phyloP scores from a whole-genome alignment of 2,113 vertebrate species.

The Catharus fuscescens region DNA sequence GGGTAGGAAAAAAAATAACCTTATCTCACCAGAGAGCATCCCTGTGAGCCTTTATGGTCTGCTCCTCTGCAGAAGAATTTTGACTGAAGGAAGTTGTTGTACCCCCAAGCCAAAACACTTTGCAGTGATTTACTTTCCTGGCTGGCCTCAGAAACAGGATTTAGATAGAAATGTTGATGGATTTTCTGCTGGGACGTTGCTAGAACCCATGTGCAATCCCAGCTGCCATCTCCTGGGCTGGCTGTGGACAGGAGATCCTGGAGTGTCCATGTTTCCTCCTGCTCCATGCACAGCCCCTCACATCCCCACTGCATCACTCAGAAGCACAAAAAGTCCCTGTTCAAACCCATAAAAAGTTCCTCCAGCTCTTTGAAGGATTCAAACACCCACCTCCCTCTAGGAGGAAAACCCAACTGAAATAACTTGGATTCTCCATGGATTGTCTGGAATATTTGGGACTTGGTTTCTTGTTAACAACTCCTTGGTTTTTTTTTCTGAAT shows the following conservation, averaged over 20 bases:
- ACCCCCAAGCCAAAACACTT: neutral
- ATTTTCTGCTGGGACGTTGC: neutral
- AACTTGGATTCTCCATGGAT: neutral
- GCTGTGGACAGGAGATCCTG: neutral
- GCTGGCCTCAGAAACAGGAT: neutral
- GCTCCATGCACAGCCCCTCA: neutral
- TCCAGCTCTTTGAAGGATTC: neutral
- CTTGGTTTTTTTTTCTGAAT: neutral
- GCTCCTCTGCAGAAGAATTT: neutral
- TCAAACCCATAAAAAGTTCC: neutral
- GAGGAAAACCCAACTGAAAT: neutral
- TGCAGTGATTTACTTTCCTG: neutral
- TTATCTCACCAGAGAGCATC: neutral
- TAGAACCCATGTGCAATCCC: fast-evolving
- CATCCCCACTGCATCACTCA: neutral
- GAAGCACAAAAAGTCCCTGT: neutral
- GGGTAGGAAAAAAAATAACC: neutral
- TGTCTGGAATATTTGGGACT: neutral
- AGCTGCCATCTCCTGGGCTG: neutral
- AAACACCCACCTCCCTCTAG: neutral
- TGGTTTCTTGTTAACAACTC: neutral
- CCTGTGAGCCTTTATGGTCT: neutral
- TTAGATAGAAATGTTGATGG: neutral
- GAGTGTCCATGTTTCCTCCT: neutral
- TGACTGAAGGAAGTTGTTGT: neutral